A percentile compares a stretch with the other conserved stretches of the same genome.
phyloP scores from a whole-genome alignment of 2,797 vertebrate species.

The Moxostoma hubbsi region DNA sequence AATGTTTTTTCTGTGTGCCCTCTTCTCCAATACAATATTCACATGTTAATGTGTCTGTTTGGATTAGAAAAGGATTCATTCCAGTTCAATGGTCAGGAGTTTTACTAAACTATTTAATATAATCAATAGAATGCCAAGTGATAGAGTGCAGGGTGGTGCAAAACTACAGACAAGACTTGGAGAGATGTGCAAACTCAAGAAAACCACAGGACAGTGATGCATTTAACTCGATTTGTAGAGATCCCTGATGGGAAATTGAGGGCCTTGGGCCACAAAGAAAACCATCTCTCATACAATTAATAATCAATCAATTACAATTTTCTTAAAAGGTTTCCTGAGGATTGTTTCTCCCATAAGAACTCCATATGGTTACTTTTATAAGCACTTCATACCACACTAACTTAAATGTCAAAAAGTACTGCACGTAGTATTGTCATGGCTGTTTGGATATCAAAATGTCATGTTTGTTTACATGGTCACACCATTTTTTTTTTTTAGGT shows the following conservation, averaged over 20 bases:
- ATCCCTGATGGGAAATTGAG: not conserved
- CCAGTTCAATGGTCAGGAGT: constrained; percentile 1
- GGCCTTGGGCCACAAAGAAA: not conserved
- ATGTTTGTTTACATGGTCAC: no score
- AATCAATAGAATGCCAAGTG: not conserved
- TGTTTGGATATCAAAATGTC: no score
- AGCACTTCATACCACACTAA: no score
- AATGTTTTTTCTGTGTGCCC: constrained; percentile 31
- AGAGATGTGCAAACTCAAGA: not conserved
- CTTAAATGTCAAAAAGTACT: no score
- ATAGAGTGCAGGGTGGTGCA: not conserved
- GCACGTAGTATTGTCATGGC: no score
- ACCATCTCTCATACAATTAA: not conserved
- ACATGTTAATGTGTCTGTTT: constrained; percentile 41
- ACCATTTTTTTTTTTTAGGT: no score
- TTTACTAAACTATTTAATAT: constrained; percentile 5
- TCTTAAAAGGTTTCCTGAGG: not conserved
- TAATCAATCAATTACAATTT: not conserved
- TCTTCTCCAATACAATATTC: constrained; percentile 46
- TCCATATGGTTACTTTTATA: not conserved
- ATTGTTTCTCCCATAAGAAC: not conserved
- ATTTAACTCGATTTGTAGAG: not conserved
- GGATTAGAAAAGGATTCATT: constrained; percentile 30
- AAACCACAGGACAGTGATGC: not conserved
- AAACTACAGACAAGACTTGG: not conserved